Base-by-base conservation (phyloP, 2,888 invertebrate species). In the Hybos culiciformis region DNA sequence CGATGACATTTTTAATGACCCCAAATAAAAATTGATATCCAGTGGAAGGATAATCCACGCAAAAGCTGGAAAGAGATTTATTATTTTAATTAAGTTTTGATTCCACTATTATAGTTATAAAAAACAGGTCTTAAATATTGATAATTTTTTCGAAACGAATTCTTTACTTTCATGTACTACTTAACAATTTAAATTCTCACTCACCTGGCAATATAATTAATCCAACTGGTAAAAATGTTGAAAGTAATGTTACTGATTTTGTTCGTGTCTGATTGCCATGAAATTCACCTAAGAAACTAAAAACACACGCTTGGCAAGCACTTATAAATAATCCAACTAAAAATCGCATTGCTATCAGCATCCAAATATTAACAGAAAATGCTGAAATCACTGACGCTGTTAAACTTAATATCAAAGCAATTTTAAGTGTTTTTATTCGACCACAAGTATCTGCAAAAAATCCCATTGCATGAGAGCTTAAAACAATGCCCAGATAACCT, bases 401-500 rank as follows among this genome's bases (percentile, higher is more conserved):
- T 5, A 71, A 67, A 8, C 78, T 75, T 1, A 72, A 48, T 1
- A 68, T 51, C 55, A 77, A 66, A 0, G 73, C 68, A 34, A 66
- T 59, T 45, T 75, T 64, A 54, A 75, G 62, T 2, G 76, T 70
- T 9, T 70, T 72, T 15, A 77, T 70, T 3, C 88, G 71, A 0
- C 88, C 88, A 45, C 73, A 38, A 0, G 77, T 76, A 62, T 90
- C 88, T 0, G 85, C 83, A 48, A 85, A 60, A 49, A 79, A 74
- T 33, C 88, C 87, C 84, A 87, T 84, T 42, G 84, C 63, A 63
- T 82, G 80, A 0, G 84, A 80, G 41, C 85, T 85, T 19, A 79
- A 53, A 21, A 79, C 77, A 26, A 81, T 77, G 50, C 81, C 80
- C 45, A 78, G 59, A 53, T 79, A 80, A 2, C 77, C 77, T 39